Evolutionary conservation across 2,888 invertebrate genomes (phyloP), one percentile per base, ranked within the genome.

Genomic region (Bunonema sp.): DNA sequence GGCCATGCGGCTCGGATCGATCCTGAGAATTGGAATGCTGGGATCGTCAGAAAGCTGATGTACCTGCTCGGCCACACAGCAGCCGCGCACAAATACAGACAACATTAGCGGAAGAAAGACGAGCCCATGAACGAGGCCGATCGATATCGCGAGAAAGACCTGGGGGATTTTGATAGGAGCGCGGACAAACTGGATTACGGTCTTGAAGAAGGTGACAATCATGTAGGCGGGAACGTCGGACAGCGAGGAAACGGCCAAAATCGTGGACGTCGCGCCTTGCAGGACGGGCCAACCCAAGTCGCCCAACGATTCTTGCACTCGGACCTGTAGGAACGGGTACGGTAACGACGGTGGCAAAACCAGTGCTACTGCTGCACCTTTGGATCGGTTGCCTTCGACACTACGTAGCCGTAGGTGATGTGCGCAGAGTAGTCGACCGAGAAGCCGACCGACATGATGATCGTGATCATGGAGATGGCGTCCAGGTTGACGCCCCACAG

Each of bases 371-470:
- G 32, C 12, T 20, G 23, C 15, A 35, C 15, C 4, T 10, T 5
- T 26, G 19, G 15, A 16, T 19, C 36, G 15, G 5, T 18, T 24
- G 4, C 26, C 29, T 54, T 53, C 2, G 54, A 54, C 12, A 60
- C 50, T 18, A 59, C 59, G 40, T 57, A 60, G 8, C 58, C 60
- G 33, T 62, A 60, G n/a, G 59, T 57, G 33, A 62, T 58, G 41
- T 60, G 60, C 2, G 87, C 87, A 0, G 86, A 86, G 69, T 86
- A 88, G 67, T 88, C 88, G 0, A 88, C 86, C 4, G 85, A 85
- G 73, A 88, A 88, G 38, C 87, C 88, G 45, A 88, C 86, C 70
- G 87, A 87, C 87, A 88, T 88, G 55, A 88, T 87, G 39, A 88
- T 76, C 0, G 57, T 59, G 23, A 59, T 59, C 59, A 59, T 59